Evolutionary conservation across 2,888 invertebrate species (phyloP).

Genomic region (Lobophora halterata): DNA sequence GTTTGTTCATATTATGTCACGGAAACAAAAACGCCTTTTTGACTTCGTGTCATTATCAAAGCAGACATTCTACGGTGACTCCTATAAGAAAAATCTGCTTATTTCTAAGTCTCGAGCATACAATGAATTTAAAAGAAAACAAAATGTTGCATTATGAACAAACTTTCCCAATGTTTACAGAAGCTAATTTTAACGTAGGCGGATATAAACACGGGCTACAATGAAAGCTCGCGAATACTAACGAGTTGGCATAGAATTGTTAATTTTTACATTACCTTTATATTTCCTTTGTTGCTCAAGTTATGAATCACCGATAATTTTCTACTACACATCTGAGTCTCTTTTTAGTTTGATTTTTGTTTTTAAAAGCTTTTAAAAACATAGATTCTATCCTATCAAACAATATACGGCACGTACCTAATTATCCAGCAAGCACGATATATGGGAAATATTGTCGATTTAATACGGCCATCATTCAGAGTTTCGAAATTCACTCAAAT

Average conservation of each 20-base stretch:
- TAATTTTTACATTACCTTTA: slow-evolving; percentile 10
- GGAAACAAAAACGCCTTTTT: too few species aligned
- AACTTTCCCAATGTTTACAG: slow-evolving; percentile 29
- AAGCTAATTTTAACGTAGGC: slow-evolving; percentile 30
- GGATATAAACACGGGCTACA: slow-evolving; percentile 32
- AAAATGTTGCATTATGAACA: slow-evolving; percentile 13
- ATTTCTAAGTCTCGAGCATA: neutral
- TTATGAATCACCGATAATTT: slow-evolving; percentile 3
- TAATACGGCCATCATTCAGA: slow-evolving; percentile 7
- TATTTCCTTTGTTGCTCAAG: slow-evolving; percentile 2
- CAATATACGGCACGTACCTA: too few species aligned
- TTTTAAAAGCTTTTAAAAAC: too few species aligned
- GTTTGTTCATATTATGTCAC: too few species aligned
- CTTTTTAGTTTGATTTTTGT: too few species aligned
- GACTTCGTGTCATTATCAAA: too few species aligned
- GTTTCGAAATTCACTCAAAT: slow-evolving; percentile 16
- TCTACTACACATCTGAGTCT: too few species aligned
- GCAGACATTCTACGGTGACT: too few species aligned
- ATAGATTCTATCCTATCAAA: too few species aligned
- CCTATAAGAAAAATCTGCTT: too few species aligned
- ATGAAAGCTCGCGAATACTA: slow-evolving; percentile 35
- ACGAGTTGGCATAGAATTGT: slow-evolving; percentile 27
- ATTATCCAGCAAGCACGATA: too few species aligned
- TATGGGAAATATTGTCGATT: too few species aligned
- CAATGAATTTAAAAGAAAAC: slow-evolving; percentile 16